Conservation (phyloP, 2,888 invertebrate genomes). For the Hylaea fasciaria region DNA sequence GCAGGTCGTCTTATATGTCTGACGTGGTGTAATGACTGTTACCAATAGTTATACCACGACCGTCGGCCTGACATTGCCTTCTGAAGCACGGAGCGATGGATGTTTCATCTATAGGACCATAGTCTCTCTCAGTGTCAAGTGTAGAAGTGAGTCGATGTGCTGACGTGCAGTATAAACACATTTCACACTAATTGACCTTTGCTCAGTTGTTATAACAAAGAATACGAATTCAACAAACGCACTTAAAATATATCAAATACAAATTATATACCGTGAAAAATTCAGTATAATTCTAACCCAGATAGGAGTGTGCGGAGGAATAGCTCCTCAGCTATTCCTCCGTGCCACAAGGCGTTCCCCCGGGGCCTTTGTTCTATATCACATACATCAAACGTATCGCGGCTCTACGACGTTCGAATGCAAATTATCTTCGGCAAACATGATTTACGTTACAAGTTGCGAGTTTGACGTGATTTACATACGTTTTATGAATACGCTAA, state of each 20-base stretch:
- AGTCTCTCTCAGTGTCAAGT: too few relatives aligned
- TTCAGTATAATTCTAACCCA: constrained; percentile 6
- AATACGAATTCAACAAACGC: too few relatives aligned
- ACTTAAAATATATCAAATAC: constrained; percentile 14
- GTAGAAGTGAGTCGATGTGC: too few relatives aligned
- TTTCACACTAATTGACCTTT: background rate
- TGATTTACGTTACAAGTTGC: constrained; percentile 41
- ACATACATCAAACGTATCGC: constrained; percentile 33
- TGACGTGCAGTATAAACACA: background rate
- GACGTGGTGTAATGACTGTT: too few relatives aligned
- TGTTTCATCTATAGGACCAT: too few relatives aligned
- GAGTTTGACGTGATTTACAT: constrained; percentile 45
- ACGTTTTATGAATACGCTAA: constrained; percentile 42
- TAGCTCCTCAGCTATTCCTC: too few relatives aligned
- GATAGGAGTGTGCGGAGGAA: background rate
- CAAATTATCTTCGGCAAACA: constrained; percentile 42
- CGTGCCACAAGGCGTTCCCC: constrained; percentile 30
- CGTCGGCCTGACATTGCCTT: too few relatives aligned
- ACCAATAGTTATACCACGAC: too few relatives aligned
- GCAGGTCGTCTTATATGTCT: too few relatives aligned
- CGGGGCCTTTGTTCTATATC: constrained; percentile 33
- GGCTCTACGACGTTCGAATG: constrained; percentile 27
- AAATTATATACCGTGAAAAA: constrained; percentile 19
- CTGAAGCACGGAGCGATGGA: too few relatives aligned
- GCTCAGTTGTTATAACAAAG: too few relatives aligned